Evolutionary conservation across 2,888 invertebrate species (phyloP), one percentile per base, ranked within the genome.

Genomic region (Coenonympha glycerion): DNA sequence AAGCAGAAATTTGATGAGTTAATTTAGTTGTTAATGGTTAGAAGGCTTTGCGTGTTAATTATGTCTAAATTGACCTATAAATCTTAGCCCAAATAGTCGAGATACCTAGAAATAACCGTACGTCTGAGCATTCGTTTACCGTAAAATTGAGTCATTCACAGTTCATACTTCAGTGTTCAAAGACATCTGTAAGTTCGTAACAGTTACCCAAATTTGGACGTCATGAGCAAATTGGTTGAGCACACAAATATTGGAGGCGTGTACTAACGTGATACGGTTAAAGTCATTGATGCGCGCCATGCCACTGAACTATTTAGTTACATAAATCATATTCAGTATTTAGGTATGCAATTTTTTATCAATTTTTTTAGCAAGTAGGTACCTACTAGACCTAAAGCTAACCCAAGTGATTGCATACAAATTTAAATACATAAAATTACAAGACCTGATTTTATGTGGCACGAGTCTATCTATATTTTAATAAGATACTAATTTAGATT

Each of bases 131-230:
- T 58, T 59, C 64, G 68, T 69, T 63, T 69, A 68, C 69, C 65
- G 76, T 73, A 75, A 76, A 73, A 69, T 54, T 82, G 84, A 85
- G 66, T 84, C 81, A 84, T 68, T 77, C 79, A 78, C 74, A 80
- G 80, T 76, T 76, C 82, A 78, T 73, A 80, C 80, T 76, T 76
- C 82, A 77, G 69, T 72, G 77, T 82, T 78, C 74, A 51, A 56
- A 47, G 31, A 47, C 52, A 58, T 49, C 47, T 52, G 68, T 64
- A 63, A 62, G 60, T 63, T 62, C 68, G 79, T 81, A 80, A 82
- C 83, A 81, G 76, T 81, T 78, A 79, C 75, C 79, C 66, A 78
- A 81, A 82, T 83, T 71, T 69, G 79, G 70, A 78, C 78, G 74
- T 81, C 75, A 78, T 69, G 60, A 69, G 55, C 72, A 72, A 79